Conservation (phyloP, 2,888 invertebrate species). For the Lepidocyrtoides sp. region DNA sequence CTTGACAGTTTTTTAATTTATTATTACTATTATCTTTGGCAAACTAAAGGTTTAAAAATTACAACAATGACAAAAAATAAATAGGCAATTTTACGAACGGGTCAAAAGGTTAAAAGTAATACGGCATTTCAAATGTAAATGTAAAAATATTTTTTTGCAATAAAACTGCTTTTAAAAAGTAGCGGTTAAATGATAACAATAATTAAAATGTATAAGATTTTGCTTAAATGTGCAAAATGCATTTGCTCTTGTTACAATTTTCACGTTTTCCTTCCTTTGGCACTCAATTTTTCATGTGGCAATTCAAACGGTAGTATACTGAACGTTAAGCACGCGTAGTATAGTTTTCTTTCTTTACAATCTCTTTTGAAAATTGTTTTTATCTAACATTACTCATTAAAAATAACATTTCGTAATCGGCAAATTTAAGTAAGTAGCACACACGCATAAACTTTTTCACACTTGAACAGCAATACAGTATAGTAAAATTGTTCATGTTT, state of each 20-base stretch:
- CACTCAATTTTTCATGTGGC: slow-evolving; percentile 68
- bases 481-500: slow-evolving; percentile 23
- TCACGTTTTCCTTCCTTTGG: slow-evolving; percentile 63
- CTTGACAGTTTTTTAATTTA: slow-evolving; percentile 25
- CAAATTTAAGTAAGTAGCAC: slow-evolving; percentile 33
- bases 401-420: neutral
- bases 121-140: slow-evolving; percentile 60
- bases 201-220: slow-evolving; percentile 28
- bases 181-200: neutral
- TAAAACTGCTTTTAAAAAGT: slow-evolving; percentile 55
- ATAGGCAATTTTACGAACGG: slow-evolving; percentile 2
- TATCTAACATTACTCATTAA: slow-evolving; percentile 22
- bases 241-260: slow-evolving; percentile 42
- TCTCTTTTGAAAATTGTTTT: slow-evolving; percentile 29
- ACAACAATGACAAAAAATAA: slow-evolving; percentile 34
- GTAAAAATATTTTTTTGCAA: slow-evolving; percentile 54
- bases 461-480: slow-evolving; percentile 6
- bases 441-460: slow-evolving; percentile 40
- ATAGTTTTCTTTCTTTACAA: neutral
- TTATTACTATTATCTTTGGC: slow-evolving; percentile 38
- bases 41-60: slow-evolving; percentile 38
- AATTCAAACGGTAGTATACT: slow-evolving; percentile 16
- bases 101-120: slow-evolving; percentile 41
- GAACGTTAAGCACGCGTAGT: neutral
- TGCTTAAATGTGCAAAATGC: slow-evolving; percentile 20